phyloP scores from a whole-genome alignment of 2,888 invertebrate species.

The Lymantria dispar region DNA sequence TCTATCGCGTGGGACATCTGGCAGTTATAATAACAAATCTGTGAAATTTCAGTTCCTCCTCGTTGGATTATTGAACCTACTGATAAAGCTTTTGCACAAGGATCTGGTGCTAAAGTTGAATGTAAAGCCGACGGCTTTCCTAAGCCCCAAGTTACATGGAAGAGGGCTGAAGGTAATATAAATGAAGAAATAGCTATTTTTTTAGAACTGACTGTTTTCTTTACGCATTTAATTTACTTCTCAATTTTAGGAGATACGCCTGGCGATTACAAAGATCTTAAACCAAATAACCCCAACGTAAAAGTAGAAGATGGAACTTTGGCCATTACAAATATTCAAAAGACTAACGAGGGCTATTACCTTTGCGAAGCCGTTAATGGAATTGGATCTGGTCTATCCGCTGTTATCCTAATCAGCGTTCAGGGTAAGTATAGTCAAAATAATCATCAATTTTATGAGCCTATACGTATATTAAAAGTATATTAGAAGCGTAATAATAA shows the following conservation, averaged over 20 bases:
- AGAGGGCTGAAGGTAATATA: conserved; percentile 93
- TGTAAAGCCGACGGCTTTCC: conserved; percentile 98
- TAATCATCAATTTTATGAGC: not conserved
- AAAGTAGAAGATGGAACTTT: conserved; percentile 97
- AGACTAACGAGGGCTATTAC: conserved; percentile 96
- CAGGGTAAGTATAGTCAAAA: conserved; percentile 85
- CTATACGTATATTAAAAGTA: not conserved
- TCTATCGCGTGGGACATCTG: not conserved
- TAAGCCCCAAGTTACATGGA: conserved; percentile 96
- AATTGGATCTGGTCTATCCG: conserved; percentile 96
- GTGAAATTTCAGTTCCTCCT: conserved; percentile 90
- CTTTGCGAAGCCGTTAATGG: conserved; percentile 98
- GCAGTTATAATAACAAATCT: conserved; percentile 37
- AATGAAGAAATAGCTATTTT: not conserved
- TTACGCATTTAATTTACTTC: not conserved
- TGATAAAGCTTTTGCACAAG: conserved; percentile 97
- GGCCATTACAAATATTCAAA: conserved; percentile 94
- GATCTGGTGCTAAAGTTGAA: conserved; percentile 96
- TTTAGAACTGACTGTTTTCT: not conserved
- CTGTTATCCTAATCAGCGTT: conserved; percentile 95
- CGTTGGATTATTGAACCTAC: conserved; percentile 98
- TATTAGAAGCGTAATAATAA: not conserved
- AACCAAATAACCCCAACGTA: conserved; percentile 94
- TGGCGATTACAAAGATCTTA: conserved; percentile 96
- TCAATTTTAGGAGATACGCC: conserved; percentile 89